phyloP scores from a whole-genome alignment of 2,797 vertebrate genomes.

The Setipinna tenuifilis region DNA sequence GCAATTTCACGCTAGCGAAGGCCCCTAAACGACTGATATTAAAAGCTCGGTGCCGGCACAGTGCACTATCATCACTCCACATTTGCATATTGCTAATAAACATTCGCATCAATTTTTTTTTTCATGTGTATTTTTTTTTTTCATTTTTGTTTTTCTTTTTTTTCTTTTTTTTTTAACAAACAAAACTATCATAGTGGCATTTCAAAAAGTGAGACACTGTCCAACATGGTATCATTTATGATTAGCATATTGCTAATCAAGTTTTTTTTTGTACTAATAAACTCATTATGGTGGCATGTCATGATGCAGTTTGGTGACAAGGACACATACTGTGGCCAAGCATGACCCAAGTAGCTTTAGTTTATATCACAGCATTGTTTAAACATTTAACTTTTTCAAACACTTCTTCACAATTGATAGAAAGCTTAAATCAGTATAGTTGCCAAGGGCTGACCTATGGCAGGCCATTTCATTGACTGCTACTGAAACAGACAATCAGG shows the following conservation, averaged over 20 bases:
- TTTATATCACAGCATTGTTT: background rate
- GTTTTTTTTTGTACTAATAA: background rate
- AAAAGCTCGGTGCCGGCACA: slow-evolving; percentile 35
- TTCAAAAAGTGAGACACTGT: background rate
- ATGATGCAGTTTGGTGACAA: background rate
- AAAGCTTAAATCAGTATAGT: background rate
- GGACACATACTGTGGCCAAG: background rate
- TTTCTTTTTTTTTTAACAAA: background rate
- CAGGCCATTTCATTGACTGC: no score
- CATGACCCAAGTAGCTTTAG: background rate
- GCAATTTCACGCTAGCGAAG: slow-evolving; percentile 53
- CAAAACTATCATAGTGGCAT: background rate
- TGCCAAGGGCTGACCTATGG: no score
- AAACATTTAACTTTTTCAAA: background rate
- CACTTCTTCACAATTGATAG: background rate
- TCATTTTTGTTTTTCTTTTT: no score
- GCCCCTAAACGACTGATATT: slow-evolving; percentile 45
- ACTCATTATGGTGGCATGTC: no score
- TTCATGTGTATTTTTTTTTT: no score
- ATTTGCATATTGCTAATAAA: slow-evolving; percentile 19
- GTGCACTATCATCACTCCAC: background rate
- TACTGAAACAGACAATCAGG: no score
- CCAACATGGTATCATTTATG: background rate
- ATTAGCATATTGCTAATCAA: background rate
- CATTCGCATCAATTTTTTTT: background rate